These are phyloP conservation scores for Arizona elegans DNA, from an alignment of 2,113 vertebrate species.

Conservation along the genomic window DNA sequence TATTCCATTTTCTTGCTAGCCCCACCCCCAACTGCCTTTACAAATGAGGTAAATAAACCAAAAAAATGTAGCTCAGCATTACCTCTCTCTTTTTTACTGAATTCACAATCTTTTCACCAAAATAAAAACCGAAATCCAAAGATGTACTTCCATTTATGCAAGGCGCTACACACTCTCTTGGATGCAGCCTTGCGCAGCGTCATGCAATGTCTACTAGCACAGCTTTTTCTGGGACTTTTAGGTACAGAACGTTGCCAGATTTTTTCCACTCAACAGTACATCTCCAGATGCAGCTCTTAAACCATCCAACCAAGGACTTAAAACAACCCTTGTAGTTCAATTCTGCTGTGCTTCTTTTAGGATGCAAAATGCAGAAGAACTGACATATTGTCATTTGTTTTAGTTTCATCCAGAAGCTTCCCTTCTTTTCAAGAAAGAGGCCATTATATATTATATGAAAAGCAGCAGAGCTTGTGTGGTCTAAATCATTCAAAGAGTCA, in stretches of 20 bases:
- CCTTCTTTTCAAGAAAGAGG: not conserved
- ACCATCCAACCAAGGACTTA: not conserved
- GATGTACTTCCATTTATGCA: not conserved
- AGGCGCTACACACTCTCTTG: not conserved
- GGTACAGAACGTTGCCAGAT: not conserved
- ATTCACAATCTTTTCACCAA: not conserved
- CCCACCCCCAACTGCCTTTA: not conserved
- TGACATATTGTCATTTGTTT: conserved; percentile 23
- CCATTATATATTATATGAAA: not conserved
- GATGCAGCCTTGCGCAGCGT: not conserved
- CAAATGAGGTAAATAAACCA: not conserved
- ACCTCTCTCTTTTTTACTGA: not conserved
- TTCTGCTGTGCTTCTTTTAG: conserved; percentile 23
- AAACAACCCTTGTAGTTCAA: conserved; percentile 18
- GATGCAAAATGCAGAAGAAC: conserved; percentile 25
- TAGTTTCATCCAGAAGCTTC: conserved; percentile 1
- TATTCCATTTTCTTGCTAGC: not conserved
- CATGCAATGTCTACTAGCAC: not conserved
- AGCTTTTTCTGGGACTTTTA: not conserved
- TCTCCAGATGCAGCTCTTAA: conserved; percentile 7
- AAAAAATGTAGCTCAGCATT: not conserved
- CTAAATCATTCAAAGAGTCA: not conserved
- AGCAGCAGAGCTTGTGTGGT: not conserved
- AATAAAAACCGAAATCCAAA: not conserved
- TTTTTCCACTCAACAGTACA: not conserved